These are phyloP conservation scores for Smutsia temminckii DNA, from an alignment of 2,797 vertebrate species.

Conservation along the genomic window DNA sequence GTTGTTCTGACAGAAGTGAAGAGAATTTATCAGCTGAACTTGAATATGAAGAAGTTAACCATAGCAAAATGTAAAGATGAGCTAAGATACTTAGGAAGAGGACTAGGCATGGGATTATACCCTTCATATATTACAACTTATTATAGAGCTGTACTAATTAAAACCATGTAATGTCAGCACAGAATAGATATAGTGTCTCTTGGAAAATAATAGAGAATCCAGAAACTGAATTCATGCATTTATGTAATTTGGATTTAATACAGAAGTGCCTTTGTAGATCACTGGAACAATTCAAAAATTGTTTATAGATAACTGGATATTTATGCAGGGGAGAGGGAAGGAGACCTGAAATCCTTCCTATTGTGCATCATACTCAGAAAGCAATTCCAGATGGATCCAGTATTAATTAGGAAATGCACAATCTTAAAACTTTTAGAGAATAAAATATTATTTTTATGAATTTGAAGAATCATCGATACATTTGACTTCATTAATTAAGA, in stretches of 20 bases:
- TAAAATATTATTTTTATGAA: background rate
- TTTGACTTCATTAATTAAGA: conserved; percentile 39
- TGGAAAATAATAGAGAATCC: background rate
- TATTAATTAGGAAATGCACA: background rate
- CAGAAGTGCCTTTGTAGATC: background rate
- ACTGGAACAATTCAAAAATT: background rate
- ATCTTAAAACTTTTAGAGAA: background rate
- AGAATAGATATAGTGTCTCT: background rate
- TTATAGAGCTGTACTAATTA: background rate
- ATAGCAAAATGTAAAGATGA: background rate
- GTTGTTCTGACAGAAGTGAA: background rate
- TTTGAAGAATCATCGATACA: background rate
- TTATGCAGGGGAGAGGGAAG: background rate
- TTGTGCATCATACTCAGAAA: background rate
- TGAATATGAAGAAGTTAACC: background rate
- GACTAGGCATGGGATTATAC: background rate
- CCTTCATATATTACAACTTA: background rate
- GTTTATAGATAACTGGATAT: background rate
- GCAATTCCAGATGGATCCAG: background rate
- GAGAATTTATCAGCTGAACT: background rate
- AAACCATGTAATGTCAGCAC: background rate
- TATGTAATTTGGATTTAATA: background rate
- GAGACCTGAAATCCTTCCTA: background rate
- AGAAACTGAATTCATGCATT: background rate
- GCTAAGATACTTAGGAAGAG: background rate